Evolutionary conservation across 2,888 invertebrate genomes (phyloP), one percentile per base, ranked within the genome.

Genomic region (Eupithecia exiguata): DNA sequence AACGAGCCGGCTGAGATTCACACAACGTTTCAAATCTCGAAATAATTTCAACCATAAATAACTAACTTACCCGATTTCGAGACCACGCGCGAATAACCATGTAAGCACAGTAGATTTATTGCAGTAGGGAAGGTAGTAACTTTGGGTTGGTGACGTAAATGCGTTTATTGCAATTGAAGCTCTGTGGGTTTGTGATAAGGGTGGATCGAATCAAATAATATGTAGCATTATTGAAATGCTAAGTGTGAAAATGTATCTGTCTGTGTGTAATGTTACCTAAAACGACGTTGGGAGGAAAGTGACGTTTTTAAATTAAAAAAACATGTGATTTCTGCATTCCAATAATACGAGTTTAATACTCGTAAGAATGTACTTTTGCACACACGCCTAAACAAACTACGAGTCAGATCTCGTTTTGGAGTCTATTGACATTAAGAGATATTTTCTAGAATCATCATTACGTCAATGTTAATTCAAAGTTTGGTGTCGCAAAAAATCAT

Each of bases 41-140:
- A 68, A 73, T 75, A 75, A 70, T 75, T 75, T 75, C 25, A 36
- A 21, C 72, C 46, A 76, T 76, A 73, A 72, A 76, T 76, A 73
- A 76, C 73, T 38, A 76, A 73, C 70, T 76, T 71, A 73, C 65
- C 66, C 75, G 73, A 73, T 72, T 76, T n/a, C 49, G 30, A 58
- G 53, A 73, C 72, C 72, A 75, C 70, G 73, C 70, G 68, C 68
- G 68, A 68, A 35, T 68, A 72, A 75, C 65, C 75, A 68, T 58
- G 68, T 72, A 68, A 69, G 74, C 68, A 73, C 68, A 46, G 49
- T 40, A 21, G 40, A 66, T 66, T 66, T 66, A 66, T 40, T 9
- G 21, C 25, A 71, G 67, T 46, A 58, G 30, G 58, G 40, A 61
- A 62, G 61, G 35, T 49, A 35, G 21, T 43, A 9, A 21, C 30